Base-by-base conservation (phyloP, 2,888 invertebrate genomes). In the Saturnia japonica region DNA sequence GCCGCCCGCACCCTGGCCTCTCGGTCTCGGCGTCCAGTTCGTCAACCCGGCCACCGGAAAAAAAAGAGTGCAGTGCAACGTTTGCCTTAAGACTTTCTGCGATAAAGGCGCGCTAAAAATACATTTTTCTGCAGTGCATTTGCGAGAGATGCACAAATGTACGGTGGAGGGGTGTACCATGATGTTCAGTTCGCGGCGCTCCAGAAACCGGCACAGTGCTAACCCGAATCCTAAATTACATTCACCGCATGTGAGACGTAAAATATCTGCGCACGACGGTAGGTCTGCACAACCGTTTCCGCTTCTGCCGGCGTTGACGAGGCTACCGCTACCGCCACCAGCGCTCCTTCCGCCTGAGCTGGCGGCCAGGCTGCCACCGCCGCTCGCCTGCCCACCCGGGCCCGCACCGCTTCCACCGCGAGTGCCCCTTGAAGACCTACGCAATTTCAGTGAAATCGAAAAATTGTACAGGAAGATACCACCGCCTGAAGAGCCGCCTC, bases 61-160 rank as follows among this genome's bases (percentile, higher is more conserved):
- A 94, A 99, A 99, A 87, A 95, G 99, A 81, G 99, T 99, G 74
- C 98, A 99, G 94, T 99, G 99, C 94, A 98, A 98, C 87, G 98
- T 99, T 74, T 99, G 99, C 91, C 95, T 99, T 77, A 99, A 99
- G 91, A 99, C 99, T 72, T 99, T 99, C 93, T 99, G 99, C 95
- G 99, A 99, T 94, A 99, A 99, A 93, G 99, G 99, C 75, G 99
- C 99, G 64, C 94, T 99, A 70, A 99, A 99, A 94, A 99, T 99
- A 70, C 99, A 99, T 89, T 99, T 99, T 90, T 99, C 98, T 73
- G 99, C 99, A 28, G 99, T 99, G 74, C 99, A 99, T 88, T 93
- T 99, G 80, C 96, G 99, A 70, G 99, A 99, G 94, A 99, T 99
- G 99, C 99, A 99, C 94, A 98, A 98, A 94, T 99, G 99, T 92